These are phyloP conservation scores for Melanocharis versteri DNA, from an alignment of 2,113 vertebrate genomes.

Conservation along the genomic window DNA sequence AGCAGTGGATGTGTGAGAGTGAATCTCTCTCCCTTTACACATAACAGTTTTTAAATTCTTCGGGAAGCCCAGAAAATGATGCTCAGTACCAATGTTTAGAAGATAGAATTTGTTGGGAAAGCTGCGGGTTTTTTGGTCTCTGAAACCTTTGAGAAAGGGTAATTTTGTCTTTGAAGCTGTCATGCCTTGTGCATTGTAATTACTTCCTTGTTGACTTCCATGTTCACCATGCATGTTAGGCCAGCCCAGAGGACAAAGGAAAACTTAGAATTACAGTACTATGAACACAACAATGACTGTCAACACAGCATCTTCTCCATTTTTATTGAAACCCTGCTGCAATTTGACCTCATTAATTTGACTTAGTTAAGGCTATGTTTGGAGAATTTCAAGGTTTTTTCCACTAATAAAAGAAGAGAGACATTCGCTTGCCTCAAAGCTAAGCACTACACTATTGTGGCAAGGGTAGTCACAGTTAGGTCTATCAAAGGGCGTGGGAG, in stretches of 20 bases:
- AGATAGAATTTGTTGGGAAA: not conserved
- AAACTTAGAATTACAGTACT: not conserved
- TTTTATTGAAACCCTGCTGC: not conserved
- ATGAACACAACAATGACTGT: not conserved
- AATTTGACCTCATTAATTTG: not conserved
- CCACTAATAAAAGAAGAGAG: not conserved
- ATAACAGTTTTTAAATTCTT: not conserved
- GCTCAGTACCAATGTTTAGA: not conserved
- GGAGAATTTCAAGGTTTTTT: not conserved
- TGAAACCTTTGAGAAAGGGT: not conserved
- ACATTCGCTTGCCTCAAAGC: not conserved
- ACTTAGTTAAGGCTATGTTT: not conserved
- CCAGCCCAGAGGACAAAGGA: not conserved
- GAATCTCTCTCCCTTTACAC: not conserved
- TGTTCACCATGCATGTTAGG: not conserved
- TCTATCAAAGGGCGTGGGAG: not conserved
- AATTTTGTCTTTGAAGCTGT: not conserved
- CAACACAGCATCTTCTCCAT: not conserved
- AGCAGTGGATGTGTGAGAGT: not conserved
- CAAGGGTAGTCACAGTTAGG: not conserved
- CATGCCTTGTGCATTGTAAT: not conserved
- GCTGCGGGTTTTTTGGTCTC: accelerated
- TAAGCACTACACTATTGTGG: not conserved
- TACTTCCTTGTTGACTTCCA: not conserved
- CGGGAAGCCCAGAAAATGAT: not conserved